Conservation (phyloP, 2,113 vertebrate genomes). For the Triplophysa siluroides region DNA sequence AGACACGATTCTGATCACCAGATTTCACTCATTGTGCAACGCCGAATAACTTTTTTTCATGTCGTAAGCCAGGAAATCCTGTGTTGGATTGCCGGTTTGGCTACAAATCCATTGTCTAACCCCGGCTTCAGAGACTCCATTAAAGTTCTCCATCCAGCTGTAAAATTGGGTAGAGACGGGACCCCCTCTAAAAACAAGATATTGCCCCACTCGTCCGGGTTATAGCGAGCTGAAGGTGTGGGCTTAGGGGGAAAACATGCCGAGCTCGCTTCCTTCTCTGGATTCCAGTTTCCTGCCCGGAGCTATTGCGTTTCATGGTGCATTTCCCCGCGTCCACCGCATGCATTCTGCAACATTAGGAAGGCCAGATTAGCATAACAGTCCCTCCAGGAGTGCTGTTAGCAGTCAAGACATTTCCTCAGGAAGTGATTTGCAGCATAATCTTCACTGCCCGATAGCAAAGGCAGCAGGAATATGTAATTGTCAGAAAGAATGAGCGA, state of each 20-base stretch:
- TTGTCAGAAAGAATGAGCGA: slow-evolving; percentile 15
- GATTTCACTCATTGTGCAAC: slow-evolving; percentile 36
- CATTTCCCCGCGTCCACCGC: slow-evolving; percentile 42
- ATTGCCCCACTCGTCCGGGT: slow-evolving; percentile 55
- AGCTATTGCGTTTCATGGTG: slow-evolving; percentile 61
- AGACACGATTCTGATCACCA: too few species aligned
- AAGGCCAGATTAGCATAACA: slow-evolving; percentile 73
- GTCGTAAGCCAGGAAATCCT: slow-evolving; percentile 75
- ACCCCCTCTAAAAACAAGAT: slow-evolving; percentile 69
- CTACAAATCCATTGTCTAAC: slow-evolving; percentile 66
- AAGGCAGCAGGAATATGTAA: slow-evolving; percentile 19
- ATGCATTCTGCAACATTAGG: slow-evolving; percentile 62
- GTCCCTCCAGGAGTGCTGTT: slow-evolving; percentile 67
- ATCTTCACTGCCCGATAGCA: slow-evolving; percentile 53
- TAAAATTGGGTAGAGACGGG: slow-evolving; percentile 69
- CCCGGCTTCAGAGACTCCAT: slow-evolving; percentile 67
- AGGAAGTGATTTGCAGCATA: slow-evolving; percentile 71
- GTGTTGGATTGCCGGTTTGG: slow-evolving; percentile 64
- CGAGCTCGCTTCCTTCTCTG: slow-evolving; percentile 66
- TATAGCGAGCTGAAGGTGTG: slow-evolving; percentile 51
- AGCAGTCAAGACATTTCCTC: slow-evolving; percentile 68
- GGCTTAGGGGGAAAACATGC: slow-evolving; percentile 50
- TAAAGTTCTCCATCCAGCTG: slow-evolving; percentile 77
- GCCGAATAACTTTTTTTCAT: slow-evolving; percentile 44
- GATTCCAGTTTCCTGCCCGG: slow-evolving; percentile 53